These are phyloP conservation scores for Meteorus colon DNA, from an alignment of 2,888 invertebrate species.

Conservation along the genomic window DNA sequence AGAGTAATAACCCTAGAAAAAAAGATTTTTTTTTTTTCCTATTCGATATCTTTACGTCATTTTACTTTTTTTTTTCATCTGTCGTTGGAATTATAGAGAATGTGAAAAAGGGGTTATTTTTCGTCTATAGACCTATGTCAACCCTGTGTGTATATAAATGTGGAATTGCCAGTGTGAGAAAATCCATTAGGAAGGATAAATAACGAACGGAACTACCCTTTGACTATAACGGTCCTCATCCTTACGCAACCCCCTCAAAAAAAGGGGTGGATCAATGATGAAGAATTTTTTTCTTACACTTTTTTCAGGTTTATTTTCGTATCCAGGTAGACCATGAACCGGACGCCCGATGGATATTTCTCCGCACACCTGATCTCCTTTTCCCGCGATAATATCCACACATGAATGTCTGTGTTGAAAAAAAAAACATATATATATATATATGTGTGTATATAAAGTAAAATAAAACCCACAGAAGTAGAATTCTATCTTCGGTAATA, in stretches of 20 bases:
- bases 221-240: constrained; percentile 63
- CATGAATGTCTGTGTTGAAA: neutral
- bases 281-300: constrained; percentile 14
- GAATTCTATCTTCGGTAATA: too few relatives aligned
- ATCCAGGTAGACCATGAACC: constrained; percentile 31
- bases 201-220: constrained; percentile 62
- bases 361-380: constrained; percentile 26
- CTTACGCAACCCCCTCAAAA: constrained; percentile 50
- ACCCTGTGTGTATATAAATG: neutral
- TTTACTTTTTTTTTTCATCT: constrained; percentile 5
- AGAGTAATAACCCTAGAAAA: constrained; percentile 11
- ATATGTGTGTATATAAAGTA: too few relatives aligned
- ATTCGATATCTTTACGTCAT: constrained; percentile 5
- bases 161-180: constrained; percentile 35
- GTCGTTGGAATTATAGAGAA: constrained; percentile 8
- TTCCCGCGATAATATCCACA: constrained; percentile 7
- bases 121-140: constrained; percentile 17
- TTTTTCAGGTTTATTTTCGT: neutral
- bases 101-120: constrained; percentile 7
- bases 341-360: neutral
- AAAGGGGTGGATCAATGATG: constrained; percentile 36
- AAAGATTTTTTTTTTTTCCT: constrained; percentile 25
- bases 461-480: neutral
- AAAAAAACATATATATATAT: neutral
- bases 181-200: constrained; percentile 47